A percentile compares a stretch with the other conserved stretches of the same genome.
phyloP scores from a whole-genome alignment of 2,113 vertebrate genomes.

The Leptodactylus fuscus region DNA sequence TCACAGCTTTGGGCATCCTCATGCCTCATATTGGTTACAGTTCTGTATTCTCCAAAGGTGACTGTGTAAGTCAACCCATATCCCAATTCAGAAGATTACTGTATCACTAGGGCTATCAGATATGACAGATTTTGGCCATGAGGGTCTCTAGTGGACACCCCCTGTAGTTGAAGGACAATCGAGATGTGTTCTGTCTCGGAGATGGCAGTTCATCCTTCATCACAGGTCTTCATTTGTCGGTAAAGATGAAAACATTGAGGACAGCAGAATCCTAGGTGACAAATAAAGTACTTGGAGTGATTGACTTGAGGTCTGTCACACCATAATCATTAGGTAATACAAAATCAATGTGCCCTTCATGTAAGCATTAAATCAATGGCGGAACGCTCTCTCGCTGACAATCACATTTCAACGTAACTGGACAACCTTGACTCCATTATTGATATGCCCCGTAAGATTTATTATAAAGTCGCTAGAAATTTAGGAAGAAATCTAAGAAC shows the following conservation, averaged over 20 bases:
- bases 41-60: no score
- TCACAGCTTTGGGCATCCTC: not conserved
- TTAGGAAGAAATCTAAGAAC: not conserved
- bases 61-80: no score
- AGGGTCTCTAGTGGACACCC: not conserved
- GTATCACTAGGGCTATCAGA: no score
- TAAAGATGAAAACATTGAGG: not conserved
- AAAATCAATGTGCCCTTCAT: constrained; percentile 34
- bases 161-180: not conserved
- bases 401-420: not conserved
- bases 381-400: not conserved
- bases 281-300: constrained; percentile 2
- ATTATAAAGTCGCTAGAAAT: constrained; percentile 11
- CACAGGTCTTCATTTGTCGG: not conserved
- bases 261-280: not conserved
- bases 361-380: constrained; percentile 38
- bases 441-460: constrained; percentile 5
- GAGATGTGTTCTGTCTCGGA: not conserved
- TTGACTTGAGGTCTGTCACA: constrained; percentile 29
- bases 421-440: constrained; percentile 21
- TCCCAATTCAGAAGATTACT: no score
- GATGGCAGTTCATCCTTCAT: not conserved
- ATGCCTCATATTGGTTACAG: not conserved
- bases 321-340: constrained; percentile 18
- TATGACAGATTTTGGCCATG: no score